Conservation (phyloP, 2,797 vertebrate species). For the Diplodus puntazzo region DNA sequence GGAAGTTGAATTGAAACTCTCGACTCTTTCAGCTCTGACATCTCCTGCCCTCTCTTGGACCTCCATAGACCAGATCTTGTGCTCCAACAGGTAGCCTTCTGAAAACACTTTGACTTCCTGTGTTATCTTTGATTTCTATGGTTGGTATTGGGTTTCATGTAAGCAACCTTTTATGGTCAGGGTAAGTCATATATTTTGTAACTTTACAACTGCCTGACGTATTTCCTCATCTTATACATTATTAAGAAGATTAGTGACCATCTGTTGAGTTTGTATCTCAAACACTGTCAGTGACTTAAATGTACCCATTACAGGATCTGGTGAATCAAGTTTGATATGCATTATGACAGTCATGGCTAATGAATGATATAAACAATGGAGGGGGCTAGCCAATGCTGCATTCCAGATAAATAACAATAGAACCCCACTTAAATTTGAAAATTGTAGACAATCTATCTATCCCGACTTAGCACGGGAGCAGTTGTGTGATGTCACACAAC, state of each 20-base stretch:
- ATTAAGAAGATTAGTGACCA: background rate
- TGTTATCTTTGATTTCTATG: background rate
- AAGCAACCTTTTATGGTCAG: background rate
- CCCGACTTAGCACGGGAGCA: too few species aligned
- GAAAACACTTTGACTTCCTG: background rate
- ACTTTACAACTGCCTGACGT: background rate
- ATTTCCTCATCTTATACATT: background rate
- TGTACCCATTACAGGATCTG: background rate
- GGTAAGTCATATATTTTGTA: background rate
- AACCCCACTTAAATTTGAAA: too few species aligned
- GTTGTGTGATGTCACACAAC: too few species aligned
- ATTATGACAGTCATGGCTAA: background rate
- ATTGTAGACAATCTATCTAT: too few species aligned
- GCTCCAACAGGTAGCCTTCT: background rate
- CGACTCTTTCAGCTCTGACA: background rate
- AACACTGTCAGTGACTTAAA: background rate
- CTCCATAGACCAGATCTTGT: background rate
- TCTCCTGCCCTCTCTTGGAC: background rate
- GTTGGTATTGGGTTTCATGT: background rate
- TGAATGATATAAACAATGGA: conserved; percentile 7
- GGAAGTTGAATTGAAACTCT: background rate
- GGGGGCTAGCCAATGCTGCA: background rate
- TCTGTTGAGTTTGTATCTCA: background rate
- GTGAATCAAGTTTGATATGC: background rate
- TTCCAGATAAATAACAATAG: too few species aligned